A percentile compares a stretch with the other conserved stretches of the same genome.
Conservation (phyloP, 2,888 invertebrate species). For the Drosophila prostipennis region DNA sequence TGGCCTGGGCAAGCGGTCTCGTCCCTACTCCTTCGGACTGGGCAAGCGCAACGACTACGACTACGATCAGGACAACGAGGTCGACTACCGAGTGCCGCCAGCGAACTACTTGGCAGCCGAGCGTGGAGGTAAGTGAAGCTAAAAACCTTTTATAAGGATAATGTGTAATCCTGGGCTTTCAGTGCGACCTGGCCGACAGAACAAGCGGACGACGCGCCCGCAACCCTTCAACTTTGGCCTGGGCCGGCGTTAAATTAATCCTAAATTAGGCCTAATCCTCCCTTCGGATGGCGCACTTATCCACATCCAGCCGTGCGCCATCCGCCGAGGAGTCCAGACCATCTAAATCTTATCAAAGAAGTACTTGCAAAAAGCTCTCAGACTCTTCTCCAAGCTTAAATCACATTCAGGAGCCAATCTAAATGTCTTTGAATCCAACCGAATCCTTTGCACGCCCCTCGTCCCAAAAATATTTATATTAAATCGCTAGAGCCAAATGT, state of each 20-base stretch:
- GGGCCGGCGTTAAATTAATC: conserved; percentile 85
- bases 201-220: conserved; percentile 72
- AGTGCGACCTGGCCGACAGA: conserved; percentile 54
- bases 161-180: conserved; percentile 4
- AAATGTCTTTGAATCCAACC: conserved; percentile 33
- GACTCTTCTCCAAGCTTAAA: conserved; percentile 40
- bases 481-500: conserved; percentile 17
- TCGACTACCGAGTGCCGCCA: conserved; percentile 59
- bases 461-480: conserved; percentile 11
- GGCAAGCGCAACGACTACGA: conserved; percentile 82
- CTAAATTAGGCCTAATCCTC: neutral
- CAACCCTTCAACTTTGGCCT: conserved; percentile 86
- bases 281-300: conserved; percentile 18
- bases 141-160: too few species aligned
- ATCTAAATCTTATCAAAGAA: conserved; percentile 34
- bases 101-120: conserved; percentile 47
- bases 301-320: conserved; percentile 52
- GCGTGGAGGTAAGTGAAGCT: conserved; percentile 45
- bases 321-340: conserved; percentile 12
- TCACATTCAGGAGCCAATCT: conserved; percentile 42
- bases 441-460: conserved; percentile 24
- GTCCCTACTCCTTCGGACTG: conserved; percentile 84
- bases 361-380: conserved; percentile 39
- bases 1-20: conserved; percentile 82
- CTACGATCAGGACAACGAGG: conserved; percentile 72